Conservation (phyloP, 2,888 invertebrate genomes). For the Hyposoter didymator region DNA sequence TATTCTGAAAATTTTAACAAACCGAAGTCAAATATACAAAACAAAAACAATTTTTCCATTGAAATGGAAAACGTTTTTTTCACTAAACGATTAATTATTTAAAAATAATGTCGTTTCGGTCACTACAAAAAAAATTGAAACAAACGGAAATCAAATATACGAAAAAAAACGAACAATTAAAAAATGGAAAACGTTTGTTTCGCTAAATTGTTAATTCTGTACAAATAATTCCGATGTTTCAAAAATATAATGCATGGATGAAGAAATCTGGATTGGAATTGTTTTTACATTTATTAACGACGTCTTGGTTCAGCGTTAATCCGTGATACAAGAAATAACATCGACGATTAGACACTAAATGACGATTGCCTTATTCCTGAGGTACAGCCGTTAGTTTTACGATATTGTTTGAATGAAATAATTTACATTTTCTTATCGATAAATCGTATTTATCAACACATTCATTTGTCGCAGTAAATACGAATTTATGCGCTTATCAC, state of each 20-base stretch:
- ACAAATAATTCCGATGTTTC: neutral
- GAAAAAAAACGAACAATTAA: neutral
- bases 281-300: conserved; percentile 54
- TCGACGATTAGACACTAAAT: conserved; percentile 48
- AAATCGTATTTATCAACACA: neutral
- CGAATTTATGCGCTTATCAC: conserved; percentile 67
- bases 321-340: conserved; percentile 36
- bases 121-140: too few species aligned
- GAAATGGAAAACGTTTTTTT: neutral
- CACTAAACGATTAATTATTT: too few species aligned
- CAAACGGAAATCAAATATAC: neutral
- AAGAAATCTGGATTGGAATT: conserved; percentile 14
- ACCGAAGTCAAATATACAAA: neutral
- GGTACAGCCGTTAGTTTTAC: conserved; percentile 42
- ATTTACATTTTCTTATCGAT: neutral
- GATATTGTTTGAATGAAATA: neutral
- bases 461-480: conserved; percentile 44
- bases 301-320: conserved; percentile 44
- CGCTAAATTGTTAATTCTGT: neutral
- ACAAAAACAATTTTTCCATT: neutral
- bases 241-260: neutral
- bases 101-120: too few species aligned
- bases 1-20: too few species aligned
- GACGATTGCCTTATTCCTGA: conserved; percentile 42
- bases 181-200: neutral